A percentile compares a stretch with the other conserved stretches of the same genome.
phyloP scores from a whole-genome alignment of 2,113 vertebrate genomes.

The Poeciliopsis turrubarensis region DNA sequence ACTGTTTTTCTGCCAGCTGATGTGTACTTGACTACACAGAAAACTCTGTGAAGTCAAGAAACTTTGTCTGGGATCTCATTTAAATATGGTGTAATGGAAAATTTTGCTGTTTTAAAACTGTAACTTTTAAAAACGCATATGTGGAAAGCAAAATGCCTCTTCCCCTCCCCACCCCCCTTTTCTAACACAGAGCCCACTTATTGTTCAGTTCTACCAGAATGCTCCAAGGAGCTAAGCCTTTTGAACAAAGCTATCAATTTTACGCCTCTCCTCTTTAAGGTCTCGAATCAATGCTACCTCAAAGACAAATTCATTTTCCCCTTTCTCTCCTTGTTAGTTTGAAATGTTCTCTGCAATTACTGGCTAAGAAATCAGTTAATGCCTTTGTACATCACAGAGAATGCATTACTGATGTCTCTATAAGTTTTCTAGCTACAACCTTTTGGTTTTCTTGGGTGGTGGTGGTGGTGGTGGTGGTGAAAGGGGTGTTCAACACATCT shows the following conservation, averaged over 20 bases:
- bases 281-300: constrained; percentile 71
- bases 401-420: constrained; percentile 46
- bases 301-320: constrained; percentile 73
- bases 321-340: constrained; percentile 65
- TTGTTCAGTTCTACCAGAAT: constrained; percentile 33
- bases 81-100: not conserved
- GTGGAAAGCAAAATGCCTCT: constrained; percentile 8
- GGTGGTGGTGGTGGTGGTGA: not conserved
- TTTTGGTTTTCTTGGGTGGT: not conserved
- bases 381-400: constrained; percentile 50
- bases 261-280: constrained; percentile 58
- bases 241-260: constrained; percentile 65
- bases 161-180: not conserved
- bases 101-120: not conserved
- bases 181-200: constrained; percentile 18
- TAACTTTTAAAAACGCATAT: not conserved
- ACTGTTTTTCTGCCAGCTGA: no score
- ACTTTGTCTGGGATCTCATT: not conserved
- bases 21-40: no score
- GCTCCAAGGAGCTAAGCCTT: constrained; percentile 36
- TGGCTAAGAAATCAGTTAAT: constrained; percentile 56
- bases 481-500: not conserved
- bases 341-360: constrained; percentile 66
- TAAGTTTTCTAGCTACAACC: constrained; percentile 32
- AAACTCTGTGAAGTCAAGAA: no score